A percentile compares a stretch with the other conserved stretches of the same genome.
These are phyloP conservation scores for Linurgus olivaceus DNA, from an alignment of 2,797 vertebrate genomes.

Conservation along the genomic window DNA sequence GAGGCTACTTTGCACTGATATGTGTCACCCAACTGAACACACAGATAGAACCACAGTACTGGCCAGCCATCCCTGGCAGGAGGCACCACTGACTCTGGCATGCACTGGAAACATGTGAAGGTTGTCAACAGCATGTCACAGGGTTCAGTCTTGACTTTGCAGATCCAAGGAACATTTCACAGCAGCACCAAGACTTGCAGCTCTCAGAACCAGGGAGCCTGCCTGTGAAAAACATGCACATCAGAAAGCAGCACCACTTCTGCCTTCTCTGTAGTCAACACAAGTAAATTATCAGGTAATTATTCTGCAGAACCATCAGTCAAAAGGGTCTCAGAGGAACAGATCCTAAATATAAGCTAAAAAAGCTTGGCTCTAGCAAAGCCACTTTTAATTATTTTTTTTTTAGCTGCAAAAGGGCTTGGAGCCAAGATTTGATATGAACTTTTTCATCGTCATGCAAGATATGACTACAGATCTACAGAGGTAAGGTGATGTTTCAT, in stretches of 20 bases:
- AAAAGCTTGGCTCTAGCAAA: background rate
- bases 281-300: background rate
- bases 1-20: background rate
- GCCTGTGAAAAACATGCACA: background rate
- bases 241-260: background rate
- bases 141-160: background rate
- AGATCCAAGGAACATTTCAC: background rate
- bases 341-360: background rate
- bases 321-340: background rate
- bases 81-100: background rate
- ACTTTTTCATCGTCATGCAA: background rate
- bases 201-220: background rate
- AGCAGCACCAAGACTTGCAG: background rate
- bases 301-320: background rate
- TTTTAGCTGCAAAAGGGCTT: background rate
- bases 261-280: background rate
- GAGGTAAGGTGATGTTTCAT: background rate
- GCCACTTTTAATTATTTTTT: background rate
- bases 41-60: background rate
- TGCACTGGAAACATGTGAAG: background rate
- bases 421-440: background rate
- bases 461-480: background rate
- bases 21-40: background rate
- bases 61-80: background rate
- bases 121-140: rapidly evolving